A percentile compares a stretch with the other conserved stretches of the same genome.
These are phyloP conservation scores for Tetranychus truncatus DNA, from an alignment of 2,888 invertebrate species.

Conservation along the genomic window DNA sequence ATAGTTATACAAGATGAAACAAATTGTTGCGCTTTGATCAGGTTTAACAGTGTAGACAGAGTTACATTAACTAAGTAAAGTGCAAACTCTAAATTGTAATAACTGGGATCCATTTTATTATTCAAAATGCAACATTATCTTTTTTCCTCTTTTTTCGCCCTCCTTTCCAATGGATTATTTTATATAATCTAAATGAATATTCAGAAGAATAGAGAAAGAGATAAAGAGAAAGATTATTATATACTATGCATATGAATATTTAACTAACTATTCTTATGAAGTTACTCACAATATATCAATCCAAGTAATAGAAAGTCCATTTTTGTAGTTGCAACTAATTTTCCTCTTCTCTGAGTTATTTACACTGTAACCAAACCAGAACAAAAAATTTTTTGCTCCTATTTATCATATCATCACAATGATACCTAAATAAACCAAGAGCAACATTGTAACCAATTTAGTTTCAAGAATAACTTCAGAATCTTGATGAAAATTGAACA, in stretches of 20 bases:
- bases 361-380: too few species aligned
- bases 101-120: neutral
- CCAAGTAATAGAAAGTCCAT: too few species aligned
- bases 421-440: too few species aligned
- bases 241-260: neutral
- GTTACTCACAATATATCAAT: neutral
- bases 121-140: neutral
- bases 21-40: neutral
- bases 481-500: too few species aligned
- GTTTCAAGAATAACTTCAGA: too few species aligned
- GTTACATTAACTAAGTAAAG: neutral
- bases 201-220: neutral
- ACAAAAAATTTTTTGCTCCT: too few species aligned
- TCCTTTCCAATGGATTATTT: conserved; percentile 1
- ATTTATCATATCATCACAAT: too few species aligned
- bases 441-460: too few species aligned
- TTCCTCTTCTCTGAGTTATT: too few species aligned
- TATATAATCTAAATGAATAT: neutral
- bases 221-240: neutral
- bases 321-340: too few species aligned
- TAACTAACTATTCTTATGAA: neutral
- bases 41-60: neutral
- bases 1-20: neutral
- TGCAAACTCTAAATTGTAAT: neutral
- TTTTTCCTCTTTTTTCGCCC: neutral